Percentiles rank a stretch among this genome's conserved stretches.
Evolutionary conservation across 2,888 invertebrate genomes (phyloP).

Genomic region (Aleiodes testaceus): DNA sequence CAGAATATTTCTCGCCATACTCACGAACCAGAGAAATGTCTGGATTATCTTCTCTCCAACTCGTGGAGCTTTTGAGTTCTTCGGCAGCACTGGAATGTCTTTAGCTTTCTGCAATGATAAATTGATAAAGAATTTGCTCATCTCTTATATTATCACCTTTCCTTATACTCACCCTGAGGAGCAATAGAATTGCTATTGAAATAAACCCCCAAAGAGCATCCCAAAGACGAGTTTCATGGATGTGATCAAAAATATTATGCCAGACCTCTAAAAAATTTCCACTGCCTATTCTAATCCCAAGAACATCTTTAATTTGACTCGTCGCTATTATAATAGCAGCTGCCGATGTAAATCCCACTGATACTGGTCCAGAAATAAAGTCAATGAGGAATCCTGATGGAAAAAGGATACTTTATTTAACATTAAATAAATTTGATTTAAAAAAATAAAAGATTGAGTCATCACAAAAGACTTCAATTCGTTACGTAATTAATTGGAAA

Average conservation of each 20-base stretch:
- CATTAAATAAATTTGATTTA: no score
- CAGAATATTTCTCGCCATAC: slow-evolving; percentile 84
- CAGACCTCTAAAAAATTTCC: slow-evolving; percentile 83
- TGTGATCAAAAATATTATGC: slow-evolving; percentile 81
- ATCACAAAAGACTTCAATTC: no score
- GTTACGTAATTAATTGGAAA: no score
- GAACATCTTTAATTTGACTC: slow-evolving; percentile 84
- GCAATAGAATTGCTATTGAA: slow-evolving; percentile 81
- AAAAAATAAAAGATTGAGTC: no score
- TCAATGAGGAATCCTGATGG: slow-evolving; percentile 84
- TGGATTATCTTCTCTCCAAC: slow-evolving; percentile 72
- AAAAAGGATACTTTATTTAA: not conserved
- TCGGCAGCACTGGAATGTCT: slow-evolving; percentile 76
- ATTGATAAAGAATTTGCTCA: not conserved
- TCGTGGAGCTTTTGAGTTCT: slow-evolving; percentile 73
- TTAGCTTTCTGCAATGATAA: slow-evolving; percentile 79
- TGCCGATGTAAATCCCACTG: slow-evolving; percentile 87
- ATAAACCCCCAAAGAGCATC: slow-evolving; percentile 81
- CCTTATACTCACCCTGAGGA: slow-evolving; percentile 78
- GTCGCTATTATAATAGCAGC: slow-evolving; percentile 88
- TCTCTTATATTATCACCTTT: no score
- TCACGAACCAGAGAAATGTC: slow-evolving; percentile 81
- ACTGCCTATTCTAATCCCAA: slow-evolving; percentile 81
- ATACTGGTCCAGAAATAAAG: slow-evolving; percentile 89
- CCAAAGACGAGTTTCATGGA: slow-evolving; percentile 81